Base-by-base conservation (phyloP, 2,113 vertebrate genomes). In the Lycaon pictus region DNA sequence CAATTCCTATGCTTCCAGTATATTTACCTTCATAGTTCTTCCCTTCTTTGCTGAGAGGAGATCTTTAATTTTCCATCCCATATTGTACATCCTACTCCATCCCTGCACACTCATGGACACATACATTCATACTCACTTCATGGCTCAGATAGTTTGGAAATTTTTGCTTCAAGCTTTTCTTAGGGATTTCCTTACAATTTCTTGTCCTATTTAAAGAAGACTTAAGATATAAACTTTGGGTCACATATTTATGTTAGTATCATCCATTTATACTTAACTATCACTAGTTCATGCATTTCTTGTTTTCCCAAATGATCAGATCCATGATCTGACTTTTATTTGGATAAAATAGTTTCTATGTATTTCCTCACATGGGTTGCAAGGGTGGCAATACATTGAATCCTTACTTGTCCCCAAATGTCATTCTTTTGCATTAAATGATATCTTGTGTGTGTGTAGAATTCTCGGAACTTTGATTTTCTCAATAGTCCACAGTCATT, bases 81-180 rank as follows among this genome's bases (percentile, higher is more conserved):
- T 69, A 13, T 53, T 27, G 20, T 55, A 65, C 11, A 13, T 32
- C 69, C 22, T 12, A 5, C 20, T 60, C 51, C 11, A 32, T 32
- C 22, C 35, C 25, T 7, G 1, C 2, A 9, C 2, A 11, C n/a
- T 20, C n/a, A 13, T 11, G 15, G 6, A 80, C 43, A 4, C 9
- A 4, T 20, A 9, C 3, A 10, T 43, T 37, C 69, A 11, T 8
- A 1, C 3, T 7, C 22, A 48, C 20, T n/a, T 65, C 13, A 9
- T 76, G 23, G 29, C n/a, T 67, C 25, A 62, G 25, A 9, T 9
- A 71, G 63, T 90, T 62, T 29, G 22, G 51, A 85, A 74, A 74
- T 67, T 67, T 67, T 55, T 32, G 37, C 19, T 55, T 65, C 32
- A 65, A 90, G 32, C 16, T 55, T 84, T 43, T 85, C 67, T 35